A percentile compares a stretch with the other conserved stretches of the same genome.
Conservation (phyloP, 2,113 vertebrate genomes). For the Spea multiplicata region DNA sequence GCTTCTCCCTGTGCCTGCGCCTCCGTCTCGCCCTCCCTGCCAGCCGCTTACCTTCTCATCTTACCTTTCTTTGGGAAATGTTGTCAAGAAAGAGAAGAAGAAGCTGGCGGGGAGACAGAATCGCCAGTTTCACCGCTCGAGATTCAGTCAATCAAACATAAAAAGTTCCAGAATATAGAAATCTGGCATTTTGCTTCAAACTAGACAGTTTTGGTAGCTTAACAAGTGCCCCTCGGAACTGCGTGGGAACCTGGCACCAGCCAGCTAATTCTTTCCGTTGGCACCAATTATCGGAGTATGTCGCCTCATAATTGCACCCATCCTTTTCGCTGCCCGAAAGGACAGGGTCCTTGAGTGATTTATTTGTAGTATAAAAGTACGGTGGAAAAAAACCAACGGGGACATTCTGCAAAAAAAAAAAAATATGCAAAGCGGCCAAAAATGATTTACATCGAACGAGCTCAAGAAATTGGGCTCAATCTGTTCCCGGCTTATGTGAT, state of each 20-base stretch:
- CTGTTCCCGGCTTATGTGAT: no score
- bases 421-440: no score
- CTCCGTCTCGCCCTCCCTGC: not conserved
- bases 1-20: not conserved
- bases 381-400: no score
- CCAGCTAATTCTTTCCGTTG: constrained; percentile 6
- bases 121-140: constrained; percentile 9
- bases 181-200: constrained; percentile 28
- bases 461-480: no score
- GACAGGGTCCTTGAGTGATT: not conserved
- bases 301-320: not conserved
- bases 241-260: constrained; percentile 4
- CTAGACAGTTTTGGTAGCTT: not conserved
- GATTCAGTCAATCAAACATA: constrained; percentile 9
- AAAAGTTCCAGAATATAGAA: constrained; percentile 13
- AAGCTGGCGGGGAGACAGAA: not conserved
- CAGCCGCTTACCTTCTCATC: not conserved
- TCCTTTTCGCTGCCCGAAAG: constrained; percentile 1
- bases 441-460: no score
- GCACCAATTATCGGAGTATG: constrained; percentile 6
- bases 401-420: no score
- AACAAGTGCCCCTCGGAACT: not conserved
- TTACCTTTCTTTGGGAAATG: not conserved
- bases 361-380: no score
- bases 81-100: not conserved